A percentile compares a stretch with the other conserved stretches of the same genome.
phyloP scores from a whole-genome alignment of 2,888 invertebrate genomes.

The Idaea straminata region DNA sequence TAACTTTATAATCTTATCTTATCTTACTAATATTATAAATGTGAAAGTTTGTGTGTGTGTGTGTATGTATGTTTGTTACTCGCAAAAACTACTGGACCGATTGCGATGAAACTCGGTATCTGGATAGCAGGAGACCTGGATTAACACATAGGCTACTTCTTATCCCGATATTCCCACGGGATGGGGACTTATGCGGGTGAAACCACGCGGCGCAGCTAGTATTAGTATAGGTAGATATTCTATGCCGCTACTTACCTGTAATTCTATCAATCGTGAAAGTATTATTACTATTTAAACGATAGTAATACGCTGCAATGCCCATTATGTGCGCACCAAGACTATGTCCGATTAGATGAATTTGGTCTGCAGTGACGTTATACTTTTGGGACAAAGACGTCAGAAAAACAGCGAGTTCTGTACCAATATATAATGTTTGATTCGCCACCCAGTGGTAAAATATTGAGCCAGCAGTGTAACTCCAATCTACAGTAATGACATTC shows the following conservation, averaged over 20 bases:
- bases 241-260: conserved; percentile 41
- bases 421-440: conserved; percentile 43
- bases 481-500: conserved; percentile 67
- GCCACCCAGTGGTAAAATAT: conserved; percentile 51
- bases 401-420: conserved; percentile 41
- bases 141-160: too few relatives aligned
- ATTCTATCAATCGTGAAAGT: conserved; percentile 38
- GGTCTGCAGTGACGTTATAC: conserved; percentile 41
- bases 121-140: too few relatives aligned
- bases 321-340: conserved; percentile 61
- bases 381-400: conserved; percentile 33
- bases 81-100: too few relatives aligned
- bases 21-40: too few relatives aligned
- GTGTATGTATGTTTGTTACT: too few relatives aligned
- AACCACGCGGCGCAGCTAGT: too few relatives aligned
- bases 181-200: too few relatives aligned
- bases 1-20: too few relatives aligned
- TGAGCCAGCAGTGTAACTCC: conserved; percentile 49
- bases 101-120: too few relatives aligned
- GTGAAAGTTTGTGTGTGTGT: too few relatives aligned
- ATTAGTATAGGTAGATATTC: neutral
- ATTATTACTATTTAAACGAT: neutral
- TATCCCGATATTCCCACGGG: too few relatives aligned
- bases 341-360: conserved; percentile 55
- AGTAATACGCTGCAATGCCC: conserved; percentile 47